These are phyloP conservation scores for Margarornis squamiger DNA, from an alignment of 2,797 vertebrate genomes.

Conservation along the genomic window DNA sequence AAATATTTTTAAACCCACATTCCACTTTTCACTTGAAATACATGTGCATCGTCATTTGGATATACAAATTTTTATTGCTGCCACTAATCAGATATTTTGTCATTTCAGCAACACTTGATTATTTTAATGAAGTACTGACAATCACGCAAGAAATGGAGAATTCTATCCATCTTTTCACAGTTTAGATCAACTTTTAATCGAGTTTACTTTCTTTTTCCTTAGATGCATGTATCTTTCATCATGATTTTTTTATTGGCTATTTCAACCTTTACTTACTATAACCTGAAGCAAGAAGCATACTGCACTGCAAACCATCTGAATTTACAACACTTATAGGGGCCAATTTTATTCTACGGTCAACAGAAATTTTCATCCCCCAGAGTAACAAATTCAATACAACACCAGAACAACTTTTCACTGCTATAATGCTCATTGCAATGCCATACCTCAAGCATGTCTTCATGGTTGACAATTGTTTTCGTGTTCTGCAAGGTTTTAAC, in stretches of 20 bases:
- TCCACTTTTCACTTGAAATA: not conserved
- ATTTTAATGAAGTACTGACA: not conserved
- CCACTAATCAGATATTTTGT: not conserved
- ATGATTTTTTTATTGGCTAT: not conserved
- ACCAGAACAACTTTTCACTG: slow-evolving; percentile 1
- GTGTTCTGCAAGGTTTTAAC: slow-evolving; percentile 81
- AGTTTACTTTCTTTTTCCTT: not conserved
- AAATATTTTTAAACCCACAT: not conserved
- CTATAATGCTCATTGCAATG: not conserved
- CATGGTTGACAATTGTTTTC: slow-evolving; percentile 80
- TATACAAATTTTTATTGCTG: not conserved
- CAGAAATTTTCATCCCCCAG: not conserved
- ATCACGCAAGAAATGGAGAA: not conserved
- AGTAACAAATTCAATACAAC: not conserved
- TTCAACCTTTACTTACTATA: not conserved
- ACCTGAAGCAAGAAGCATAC: not conserved
- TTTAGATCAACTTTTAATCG: not conserved
- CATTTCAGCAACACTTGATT: not conserved
- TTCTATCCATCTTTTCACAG: not conserved
- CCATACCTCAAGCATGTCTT: slow-evolving; percentile 90
- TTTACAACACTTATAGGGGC: not conserved
- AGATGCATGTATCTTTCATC: not conserved
- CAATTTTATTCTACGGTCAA: slow-evolving; percentile 11
- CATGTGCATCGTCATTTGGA: not conserved
- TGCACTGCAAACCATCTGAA: not conserved